Evolutionary conservation across 2,113 vertebrate species (phyloP), one percentile per base, ranked within the genome.

Genomic region (Odontesthes bonariensis): DNA sequence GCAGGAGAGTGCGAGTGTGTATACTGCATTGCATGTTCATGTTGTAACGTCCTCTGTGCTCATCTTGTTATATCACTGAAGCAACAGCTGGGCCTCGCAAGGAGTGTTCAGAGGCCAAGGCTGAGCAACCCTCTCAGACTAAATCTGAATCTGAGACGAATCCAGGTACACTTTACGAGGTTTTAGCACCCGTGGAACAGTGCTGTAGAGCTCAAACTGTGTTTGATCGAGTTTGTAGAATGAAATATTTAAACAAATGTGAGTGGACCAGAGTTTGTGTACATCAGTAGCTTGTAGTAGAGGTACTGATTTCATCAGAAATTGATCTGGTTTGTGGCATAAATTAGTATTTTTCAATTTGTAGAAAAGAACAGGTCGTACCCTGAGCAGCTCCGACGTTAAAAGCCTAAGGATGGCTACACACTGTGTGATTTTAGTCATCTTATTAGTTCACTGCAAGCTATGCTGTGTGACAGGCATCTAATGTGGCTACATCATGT

Each of bases 121-220:
- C 85, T 85, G 88, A 83, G 46, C 81, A 62, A 32, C 70, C 33
- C 53, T 40, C 84, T 75, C 53, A 84, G 71, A 54, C 68, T 91
- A 81, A 78, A 77, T 82, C 77, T 87, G 86, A 85, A 49, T 68
- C 84, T 85, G 87, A 90, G 63, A 60, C 82, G 75, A 86, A 88
- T 86, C 40, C 88, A 93, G 92, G 91, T 92, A 93, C 86, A 77
- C n/a, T 20, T 46, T 47, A 23, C 77, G 64, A 62, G 35, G 72
- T 71, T 73, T 14, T 32, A 40, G 69, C 23, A 53, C 46, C 42
- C 38, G 5, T 52, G 3, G 32, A 46, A 38, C 12, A 46, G 2
- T 49, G 1, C 27, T 35, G 32, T 71, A 75, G 57, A 70, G 1
- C 42, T 52, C 27, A 14, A 42, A 44, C 38, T 68, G n/a, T 79